phyloP scores from a whole-genome alignment of 2,888 invertebrate species.

The Hypolimnas misippus region DNA sequence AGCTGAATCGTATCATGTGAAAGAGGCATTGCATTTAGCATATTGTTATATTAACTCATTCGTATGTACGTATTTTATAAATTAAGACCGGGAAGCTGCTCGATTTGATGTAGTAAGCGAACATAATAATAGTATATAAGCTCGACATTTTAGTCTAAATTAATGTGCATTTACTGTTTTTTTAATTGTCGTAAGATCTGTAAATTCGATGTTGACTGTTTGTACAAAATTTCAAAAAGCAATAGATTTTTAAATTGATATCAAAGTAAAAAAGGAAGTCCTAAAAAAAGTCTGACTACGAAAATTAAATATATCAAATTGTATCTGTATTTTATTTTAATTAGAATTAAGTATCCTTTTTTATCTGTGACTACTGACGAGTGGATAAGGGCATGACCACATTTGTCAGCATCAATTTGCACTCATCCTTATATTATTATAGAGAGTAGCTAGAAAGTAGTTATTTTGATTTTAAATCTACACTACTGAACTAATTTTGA shows the following conservation, averaged over 20 bases:
- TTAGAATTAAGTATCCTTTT: neutral
- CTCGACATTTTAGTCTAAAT: conserved; percentile 9
- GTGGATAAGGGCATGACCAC: too few species aligned
- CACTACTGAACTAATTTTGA: too few species aligned
- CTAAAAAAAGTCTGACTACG: conserved; percentile 36
- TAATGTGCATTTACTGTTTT: conserved; percentile 10
- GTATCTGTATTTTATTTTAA: conserved; percentile 16
- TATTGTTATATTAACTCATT: conserved; percentile 19
- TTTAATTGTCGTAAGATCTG: conserved; percentile 22
- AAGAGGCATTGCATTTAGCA: neutral
- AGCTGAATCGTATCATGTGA: too few species aligned
- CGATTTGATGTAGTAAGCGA: neutral
- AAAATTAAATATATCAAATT: conserved; percentile 34
- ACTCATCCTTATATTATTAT: too few species aligned
- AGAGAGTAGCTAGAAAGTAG: too few species aligned
- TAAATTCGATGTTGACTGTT: conserved; percentile 22
- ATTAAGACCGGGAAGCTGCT: conserved; percentile 3
- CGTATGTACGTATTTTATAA: conserved; percentile 16
- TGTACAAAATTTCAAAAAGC: conserved; percentile 31
- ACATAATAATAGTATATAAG: conserved; percentile 1
- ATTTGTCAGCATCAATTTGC: too few species aligned
- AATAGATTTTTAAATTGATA: conserved; percentile 21
- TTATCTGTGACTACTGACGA: neutral
- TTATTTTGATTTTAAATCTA: too few species aligned
- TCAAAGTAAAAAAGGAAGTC: conserved; percentile 17